phyloP scores from a whole-genome alignment of 2,888 invertebrate species.

The Leptopilina myrica region DNA sequence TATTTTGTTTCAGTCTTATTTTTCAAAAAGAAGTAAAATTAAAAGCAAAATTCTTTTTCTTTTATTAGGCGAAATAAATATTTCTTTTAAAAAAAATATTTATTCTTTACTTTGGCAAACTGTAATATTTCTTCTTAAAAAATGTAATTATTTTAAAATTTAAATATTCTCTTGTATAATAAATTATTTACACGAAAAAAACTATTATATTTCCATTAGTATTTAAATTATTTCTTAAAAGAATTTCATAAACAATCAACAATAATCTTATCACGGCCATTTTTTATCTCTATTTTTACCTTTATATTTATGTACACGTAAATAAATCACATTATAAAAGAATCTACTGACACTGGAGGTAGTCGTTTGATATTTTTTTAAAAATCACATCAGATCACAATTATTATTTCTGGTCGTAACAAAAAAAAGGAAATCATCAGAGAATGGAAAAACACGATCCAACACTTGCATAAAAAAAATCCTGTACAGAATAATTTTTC shows the following conservation, averaged over 20 bases:
- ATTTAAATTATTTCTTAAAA: no score
- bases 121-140: not conserved
- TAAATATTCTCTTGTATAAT: not conserved
- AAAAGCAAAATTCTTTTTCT: not conserved
- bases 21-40: not conserved
- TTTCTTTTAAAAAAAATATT: not conserved
- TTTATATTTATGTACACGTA: not conserved
- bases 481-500: not conserved
- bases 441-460: not conserved
- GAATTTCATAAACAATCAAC: no score
- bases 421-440: not conserved
- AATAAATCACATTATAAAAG: not conserved
- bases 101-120: not conserved
- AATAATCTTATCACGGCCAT: no score
- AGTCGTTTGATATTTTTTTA: not conserved
- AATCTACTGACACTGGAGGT: not conserved
- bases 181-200: not conserved
- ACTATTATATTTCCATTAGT: no score
- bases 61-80: not conserved
- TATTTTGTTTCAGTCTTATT: no score
- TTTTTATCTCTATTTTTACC: not conserved
- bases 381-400: not conserved
- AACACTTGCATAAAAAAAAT: constrained; percentile 3
- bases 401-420: not conserved
- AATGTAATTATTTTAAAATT: not conserved